Evolutionary conservation across 2,888 invertebrate genomes (phyloP).

Genomic region (Tipula helvola): DNA sequence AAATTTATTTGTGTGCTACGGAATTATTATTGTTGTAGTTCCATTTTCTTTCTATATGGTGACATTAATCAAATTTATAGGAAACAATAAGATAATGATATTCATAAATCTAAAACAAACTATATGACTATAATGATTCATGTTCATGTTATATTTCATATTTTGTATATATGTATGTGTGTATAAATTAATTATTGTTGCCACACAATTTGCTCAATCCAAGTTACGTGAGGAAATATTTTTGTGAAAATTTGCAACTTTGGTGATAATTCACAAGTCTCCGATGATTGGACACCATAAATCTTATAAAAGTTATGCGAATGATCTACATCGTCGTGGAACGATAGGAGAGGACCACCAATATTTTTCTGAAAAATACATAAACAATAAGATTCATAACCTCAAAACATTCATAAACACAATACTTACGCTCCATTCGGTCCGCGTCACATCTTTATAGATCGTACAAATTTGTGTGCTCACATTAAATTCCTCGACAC

Average conservation of each 20-base stretch:
- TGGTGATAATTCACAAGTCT: conserved; percentile 35
- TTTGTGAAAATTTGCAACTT: conserved; percentile 43
- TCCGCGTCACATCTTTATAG: not conserved
- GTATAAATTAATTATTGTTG: not conserved
- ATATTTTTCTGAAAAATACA: conserved; percentile 41
- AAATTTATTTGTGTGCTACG: not conserved
- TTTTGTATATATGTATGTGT: not conserved
- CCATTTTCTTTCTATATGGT: not conserved
- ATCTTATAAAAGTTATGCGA: conserved; percentile 30
- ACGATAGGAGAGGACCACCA: conserved; percentile 46
- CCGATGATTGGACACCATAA: conserved; percentile 40
- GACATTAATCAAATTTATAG: not conserved
- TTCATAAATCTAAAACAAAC: not conserved
- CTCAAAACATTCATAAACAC: not conserved
- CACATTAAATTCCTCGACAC: not conserved
- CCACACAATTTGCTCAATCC: conserved; percentile 50
- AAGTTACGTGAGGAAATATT: conserved; percentile 40
- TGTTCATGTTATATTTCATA: not conserved
- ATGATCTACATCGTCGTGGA: conserved; percentile 28
- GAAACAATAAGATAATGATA: not conserved
- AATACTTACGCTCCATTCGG: not conserved
- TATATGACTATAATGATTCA: not conserved
- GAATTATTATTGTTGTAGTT: not conserved
- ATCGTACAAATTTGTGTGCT: not conserved
- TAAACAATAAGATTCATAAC: no score